Evolutionary conservation across 2,113 vertebrate genomes (phyloP).

Genomic region (Pteropus alecto): DNA sequence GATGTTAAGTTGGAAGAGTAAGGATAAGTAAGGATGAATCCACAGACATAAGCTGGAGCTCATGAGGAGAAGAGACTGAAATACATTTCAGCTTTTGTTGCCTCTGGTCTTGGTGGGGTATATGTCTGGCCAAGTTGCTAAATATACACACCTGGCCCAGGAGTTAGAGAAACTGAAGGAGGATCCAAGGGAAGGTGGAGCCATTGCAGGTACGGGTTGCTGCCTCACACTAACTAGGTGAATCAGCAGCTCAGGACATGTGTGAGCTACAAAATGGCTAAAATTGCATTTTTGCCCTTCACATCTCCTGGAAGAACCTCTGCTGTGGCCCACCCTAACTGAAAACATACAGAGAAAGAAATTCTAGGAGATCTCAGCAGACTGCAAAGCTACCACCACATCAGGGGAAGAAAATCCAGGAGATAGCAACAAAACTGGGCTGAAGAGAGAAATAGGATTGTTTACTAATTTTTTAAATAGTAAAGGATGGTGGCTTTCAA

Average conservation of each 20-base stretch:
- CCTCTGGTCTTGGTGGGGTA: background rate
- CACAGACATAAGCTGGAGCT: background rate
- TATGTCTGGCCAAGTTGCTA: background rate
- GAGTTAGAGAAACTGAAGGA: background rate
- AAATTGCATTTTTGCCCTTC: background rate
- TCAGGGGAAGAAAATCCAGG: background rate
- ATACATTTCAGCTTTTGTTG: background rate
- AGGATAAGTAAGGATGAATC: background rate
- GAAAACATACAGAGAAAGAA: background rate
- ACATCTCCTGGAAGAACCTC: background rate
- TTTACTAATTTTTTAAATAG: background rate
- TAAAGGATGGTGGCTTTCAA: background rate
- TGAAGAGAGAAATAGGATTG: background rate
- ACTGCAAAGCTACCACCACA: background rate
- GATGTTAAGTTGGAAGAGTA: background rate
- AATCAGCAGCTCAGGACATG: background rate
- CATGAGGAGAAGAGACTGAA: background rate
- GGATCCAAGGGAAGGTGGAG: too few species aligned
- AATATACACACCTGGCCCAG: background rate
- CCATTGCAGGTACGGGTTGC: background rate
- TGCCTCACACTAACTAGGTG: too few species aligned
- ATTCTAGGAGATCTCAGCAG: background rate
- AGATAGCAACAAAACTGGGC: background rate
- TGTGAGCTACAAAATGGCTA: background rate
- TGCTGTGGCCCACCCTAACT: background rate